Evolutionary conservation across 2,113 vertebrate genomes (phyloP).

Genomic region (Muntiacus muntjak): DNA sequence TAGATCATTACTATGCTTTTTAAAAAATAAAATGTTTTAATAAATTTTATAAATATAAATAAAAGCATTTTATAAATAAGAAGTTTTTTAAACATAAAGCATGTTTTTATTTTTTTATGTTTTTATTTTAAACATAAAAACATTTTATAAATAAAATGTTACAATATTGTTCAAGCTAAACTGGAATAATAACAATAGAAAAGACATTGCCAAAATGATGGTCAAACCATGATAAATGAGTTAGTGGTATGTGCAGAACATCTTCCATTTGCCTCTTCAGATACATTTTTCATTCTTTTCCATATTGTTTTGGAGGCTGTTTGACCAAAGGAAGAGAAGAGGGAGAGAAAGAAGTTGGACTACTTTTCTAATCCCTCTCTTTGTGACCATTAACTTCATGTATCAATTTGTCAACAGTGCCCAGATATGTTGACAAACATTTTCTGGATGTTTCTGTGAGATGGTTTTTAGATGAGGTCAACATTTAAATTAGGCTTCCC

Average conservation of each 20-base stretch:
- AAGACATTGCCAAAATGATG: background rate
- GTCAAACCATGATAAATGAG: background rate
- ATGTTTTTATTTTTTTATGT: background rate
- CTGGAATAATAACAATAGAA: background rate
- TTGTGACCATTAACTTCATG: background rate
- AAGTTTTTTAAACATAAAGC: background rate
- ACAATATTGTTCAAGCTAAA: background rate
- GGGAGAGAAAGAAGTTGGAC: background rate
- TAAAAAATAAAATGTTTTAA: background rate
- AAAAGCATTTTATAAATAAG: background rate
- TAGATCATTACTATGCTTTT: background rate
- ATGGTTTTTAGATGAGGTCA: background rate
- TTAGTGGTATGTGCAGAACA: background rate
- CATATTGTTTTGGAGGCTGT: background rate
- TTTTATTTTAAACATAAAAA: background rate
- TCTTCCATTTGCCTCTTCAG: background rate
- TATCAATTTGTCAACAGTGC: background rate
- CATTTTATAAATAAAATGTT: background rate
- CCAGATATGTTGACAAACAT: background rate
- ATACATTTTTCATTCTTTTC: background rate
- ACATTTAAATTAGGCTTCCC: background rate
- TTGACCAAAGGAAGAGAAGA: background rate
- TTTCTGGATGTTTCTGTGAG: background rate
- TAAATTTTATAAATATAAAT: background rate
- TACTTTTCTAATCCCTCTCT: background rate